Conservation (phyloP, 2,113 vertebrate species). For the Felis catus region DNA sequence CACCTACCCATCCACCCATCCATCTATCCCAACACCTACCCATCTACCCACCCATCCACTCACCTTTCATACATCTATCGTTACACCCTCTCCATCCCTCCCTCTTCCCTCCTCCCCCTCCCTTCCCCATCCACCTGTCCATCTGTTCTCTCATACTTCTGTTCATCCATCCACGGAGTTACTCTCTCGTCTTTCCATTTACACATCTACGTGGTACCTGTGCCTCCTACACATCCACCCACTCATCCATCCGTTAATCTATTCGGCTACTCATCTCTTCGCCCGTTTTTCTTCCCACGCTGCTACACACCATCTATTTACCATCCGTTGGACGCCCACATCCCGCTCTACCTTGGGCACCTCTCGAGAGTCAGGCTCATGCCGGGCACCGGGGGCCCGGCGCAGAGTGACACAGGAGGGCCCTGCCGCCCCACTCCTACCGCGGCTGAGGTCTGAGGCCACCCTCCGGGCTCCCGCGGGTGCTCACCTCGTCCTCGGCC, state of each 20-base stretch:
- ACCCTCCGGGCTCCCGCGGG: fast-evolving
- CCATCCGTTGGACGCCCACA: not conserved
- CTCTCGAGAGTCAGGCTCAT: not conserved
- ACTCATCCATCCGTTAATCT: not conserved
- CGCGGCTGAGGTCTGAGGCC: fast-evolving
- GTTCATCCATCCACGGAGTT: not conserved
- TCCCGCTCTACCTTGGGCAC: not conserved
- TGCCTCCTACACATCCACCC: not conserved
- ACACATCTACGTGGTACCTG: not conserved
- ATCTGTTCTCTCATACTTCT: not conserved
- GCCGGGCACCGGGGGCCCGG: no score
- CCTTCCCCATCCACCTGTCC: not conserved
- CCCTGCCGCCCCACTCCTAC: fast-evolving
- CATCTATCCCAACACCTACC: no score
- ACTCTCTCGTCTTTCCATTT: not conserved
- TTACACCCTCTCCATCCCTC: not conserved
- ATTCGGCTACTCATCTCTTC: not conserved
- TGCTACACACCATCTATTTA: not conserved
- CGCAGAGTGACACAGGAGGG: fast-evolving
- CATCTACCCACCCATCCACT: not conserved
- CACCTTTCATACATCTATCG: not conserved
- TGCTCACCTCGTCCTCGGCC: slow-evolving; percentile 93
- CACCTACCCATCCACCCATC: not conserved
- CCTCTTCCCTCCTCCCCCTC: not conserved
- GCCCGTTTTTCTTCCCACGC: not conserved